Evolutionary conservation across 2,888 invertebrate genomes (phyloP).

Genomic region (Junonia oenone): DNA sequence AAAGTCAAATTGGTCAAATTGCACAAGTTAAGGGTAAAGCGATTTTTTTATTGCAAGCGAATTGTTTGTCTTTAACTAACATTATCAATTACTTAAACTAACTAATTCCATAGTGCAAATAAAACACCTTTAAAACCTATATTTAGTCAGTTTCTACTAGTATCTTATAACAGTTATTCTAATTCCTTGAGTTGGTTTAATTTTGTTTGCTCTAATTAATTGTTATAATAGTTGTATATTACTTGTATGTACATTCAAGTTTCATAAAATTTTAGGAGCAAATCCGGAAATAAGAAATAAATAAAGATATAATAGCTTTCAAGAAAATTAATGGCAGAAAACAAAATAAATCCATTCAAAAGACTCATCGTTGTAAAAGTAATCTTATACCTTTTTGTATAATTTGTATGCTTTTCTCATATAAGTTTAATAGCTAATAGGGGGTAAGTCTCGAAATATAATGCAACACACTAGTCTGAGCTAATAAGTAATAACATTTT

Average conservation of each 20-base stretch:
- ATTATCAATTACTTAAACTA: neutral
- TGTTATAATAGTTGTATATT: neutral
- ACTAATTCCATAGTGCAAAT: neutral
- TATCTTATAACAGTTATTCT: neutral
- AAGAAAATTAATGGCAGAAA: too few relatives aligned
- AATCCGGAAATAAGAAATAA: too few relatives aligned
- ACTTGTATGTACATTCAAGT: neutral
- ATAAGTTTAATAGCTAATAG: too few relatives aligned
- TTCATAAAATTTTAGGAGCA: too few relatives aligned
- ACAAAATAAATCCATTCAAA: too few relatives aligned
- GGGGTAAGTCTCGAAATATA: too few relatives aligned
- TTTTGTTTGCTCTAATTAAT: neutral
- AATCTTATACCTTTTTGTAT: too few relatives aligned
- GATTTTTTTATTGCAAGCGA: slow-evolving; percentile 48
- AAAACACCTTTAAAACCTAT: neutral
- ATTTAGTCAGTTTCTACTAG: neutral
- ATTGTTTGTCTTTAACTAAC: slow-evolving; percentile 16
- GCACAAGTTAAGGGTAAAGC: slow-evolving; percentile 55
- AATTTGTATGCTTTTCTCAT: too few relatives aligned
- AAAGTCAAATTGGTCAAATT: slow-evolving; percentile 62
- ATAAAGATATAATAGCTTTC: too few relatives aligned
- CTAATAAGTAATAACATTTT: too few relatives aligned
- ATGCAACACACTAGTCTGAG: too few relatives aligned
- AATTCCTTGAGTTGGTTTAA: neutral
- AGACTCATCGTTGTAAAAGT: too few relatives aligned